Evolutionary conservation across 2,797 vertebrate species (phyloP).

Genomic region (Acanthurus lineatus): DNA sequence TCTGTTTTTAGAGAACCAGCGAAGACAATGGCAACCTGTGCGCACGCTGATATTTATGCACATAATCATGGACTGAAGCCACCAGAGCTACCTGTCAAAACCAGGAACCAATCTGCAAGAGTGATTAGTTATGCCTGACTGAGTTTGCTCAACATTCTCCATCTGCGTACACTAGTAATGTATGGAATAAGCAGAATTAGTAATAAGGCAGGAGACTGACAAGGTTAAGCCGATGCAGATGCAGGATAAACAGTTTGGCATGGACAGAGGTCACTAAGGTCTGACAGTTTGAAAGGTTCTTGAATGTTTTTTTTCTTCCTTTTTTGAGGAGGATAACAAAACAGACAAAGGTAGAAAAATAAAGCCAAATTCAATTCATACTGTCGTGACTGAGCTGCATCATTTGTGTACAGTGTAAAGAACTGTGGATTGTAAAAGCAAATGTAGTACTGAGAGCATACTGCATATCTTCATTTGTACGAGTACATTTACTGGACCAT

Average conservation of each 20-base stretch:
- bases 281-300: slow-evolving; percentile 65
- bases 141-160: slow-evolving; percentile 84
- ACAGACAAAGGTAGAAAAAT: slow-evolving; percentile 37
- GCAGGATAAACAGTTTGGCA: slow-evolving; percentile 78
- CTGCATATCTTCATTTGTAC: neutral
- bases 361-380: slow-evolving; percentile 16
- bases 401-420: neutral
- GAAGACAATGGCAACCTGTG: slow-evolving; percentile 78
- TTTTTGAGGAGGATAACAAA: slow-evolving; percentile 32
- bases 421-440: neutral
- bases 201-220: slow-evolving; percentile 75
- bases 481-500: too few relatives aligned
- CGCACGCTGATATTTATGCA: slow-evolving; percentile 81
- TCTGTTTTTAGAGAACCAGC: slow-evolving; percentile 54
- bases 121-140: slow-evolving; percentile 88
- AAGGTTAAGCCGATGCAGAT: slow-evolving; percentile 84
- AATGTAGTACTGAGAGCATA: neutral
- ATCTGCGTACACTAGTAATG: slow-evolving; percentile 84
- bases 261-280: slow-evolving; percentile 74
- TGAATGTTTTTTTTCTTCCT: slow-evolving; percentile 12
- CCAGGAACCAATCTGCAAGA: slow-evolving; percentile 81
- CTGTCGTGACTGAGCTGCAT: neutral
- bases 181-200: slow-evolving; percentile 78
- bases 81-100: slow-evolving; percentile 82
- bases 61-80: slow-evolving; percentile 81